phyloP scores from a whole-genome alignment of 2,888 invertebrate species.

The Hirtodrosophila confusa region DNA sequence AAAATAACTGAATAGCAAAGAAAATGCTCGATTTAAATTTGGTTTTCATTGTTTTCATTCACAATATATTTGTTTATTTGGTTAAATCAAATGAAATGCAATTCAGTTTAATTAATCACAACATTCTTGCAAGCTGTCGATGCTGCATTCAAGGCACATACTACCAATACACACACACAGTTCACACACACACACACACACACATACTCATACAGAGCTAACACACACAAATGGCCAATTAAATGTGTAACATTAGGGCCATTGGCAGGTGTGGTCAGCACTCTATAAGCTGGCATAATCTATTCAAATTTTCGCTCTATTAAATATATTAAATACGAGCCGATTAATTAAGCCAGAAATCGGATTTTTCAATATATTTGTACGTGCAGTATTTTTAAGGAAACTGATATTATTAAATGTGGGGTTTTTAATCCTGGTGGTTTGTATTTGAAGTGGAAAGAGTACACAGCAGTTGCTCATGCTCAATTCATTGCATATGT shows the following conservation, averaged over 20 bases:
- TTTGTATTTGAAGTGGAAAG: too few species aligned
- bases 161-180: slow-evolving; percentile 11
- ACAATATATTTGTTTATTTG: slow-evolving; percentile 50
- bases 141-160: slow-evolving; percentile 3
- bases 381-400: background rate
- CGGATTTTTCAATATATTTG: slow-evolving; percentile 8
- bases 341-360: slow-evolving; percentile 33
- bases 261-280: slow-evolving; percentile 19
- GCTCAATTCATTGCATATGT: too few species aligned
- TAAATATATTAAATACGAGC: slow-evolving; percentile 18
- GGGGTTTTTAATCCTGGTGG: too few species aligned
- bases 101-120: slow-evolving; percentile 63
- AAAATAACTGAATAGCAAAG: slow-evolving; percentile 18
- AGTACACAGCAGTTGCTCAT: too few species aligned
- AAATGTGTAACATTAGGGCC: slow-evolving; percentile 16
- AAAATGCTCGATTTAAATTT: slow-evolving; percentile 43
- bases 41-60: slow-evolving; percentile 29
- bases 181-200: slow-evolving; percentile 12
- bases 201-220: background rate
- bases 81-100: slow-evolving; percentile 62
- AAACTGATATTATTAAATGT: too few species aligned
- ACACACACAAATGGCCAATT: slow-evolving; percentile 1
- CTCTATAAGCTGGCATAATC: slow-evolving; percentile 33
- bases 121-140: slow-evolving; percentile 22
- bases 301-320: slow-evolving; percentile 16